Evolutionary conservation across 2,888 invertebrate genomes (phyloP), one percentile per base, ranked within the genome.

Genomic region (Malthinus seriepunctatus): DNA sequence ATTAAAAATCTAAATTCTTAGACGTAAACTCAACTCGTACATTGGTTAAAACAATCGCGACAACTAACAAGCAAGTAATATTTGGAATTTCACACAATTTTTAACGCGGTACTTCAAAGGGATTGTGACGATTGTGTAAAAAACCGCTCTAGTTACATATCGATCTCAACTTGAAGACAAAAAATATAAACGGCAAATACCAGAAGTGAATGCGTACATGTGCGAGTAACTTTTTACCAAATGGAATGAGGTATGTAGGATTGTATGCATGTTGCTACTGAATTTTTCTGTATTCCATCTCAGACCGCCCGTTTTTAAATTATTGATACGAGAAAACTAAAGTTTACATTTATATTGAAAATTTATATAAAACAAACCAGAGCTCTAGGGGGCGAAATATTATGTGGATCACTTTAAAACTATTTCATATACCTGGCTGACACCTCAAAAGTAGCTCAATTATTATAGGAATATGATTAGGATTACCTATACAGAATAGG

Each of bases 61-160:
- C 74, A 71, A 71, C 76, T 78, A 78, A 78, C 77, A 76, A 78
- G 77, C 76, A 75, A 72, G 71, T 75, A 78, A 78, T 79, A 78
- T 79, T 79, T 78, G 78, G 77, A 78, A 79, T 79, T 78, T 79
- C 77, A 77, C 76, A 72, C 77, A 74, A 79, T 79, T 79, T 79
- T 79, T 79, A 78, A 76, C 74, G 78, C 78, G 78, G 78, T 69
- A 73, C 68, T 72, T 77, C 77, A 79, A 79, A 78, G 78, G 66
- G 64, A 62, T 67, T 62, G 66, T 69, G 65, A 62, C 5, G 33
- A 54, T 63, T 56, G 64, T 12, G 39, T 59, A 71, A 75, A 76
- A 75, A 73, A 71, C 73, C 76, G 77, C 76, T 76, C 77, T 72
- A 78, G 76, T 77, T 77, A 75, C 76, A 76, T 78, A 77, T 77